phyloP scores from a whole-genome alignment of 2,113 vertebrate species.

The Limnothrissa miodon region DNA sequence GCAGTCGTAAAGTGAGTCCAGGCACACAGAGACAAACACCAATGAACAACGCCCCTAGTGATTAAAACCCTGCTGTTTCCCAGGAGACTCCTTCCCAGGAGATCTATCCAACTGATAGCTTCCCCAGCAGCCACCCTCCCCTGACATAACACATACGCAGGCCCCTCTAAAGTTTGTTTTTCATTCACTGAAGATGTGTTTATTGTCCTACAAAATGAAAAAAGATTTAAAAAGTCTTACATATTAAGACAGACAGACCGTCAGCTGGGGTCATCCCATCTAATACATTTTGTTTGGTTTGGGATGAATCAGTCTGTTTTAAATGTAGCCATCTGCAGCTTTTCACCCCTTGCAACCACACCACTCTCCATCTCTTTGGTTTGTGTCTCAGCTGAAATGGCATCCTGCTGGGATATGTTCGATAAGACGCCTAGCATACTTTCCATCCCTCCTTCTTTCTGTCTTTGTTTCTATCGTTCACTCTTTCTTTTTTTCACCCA shows the following conservation, averaged over 20 bases:
- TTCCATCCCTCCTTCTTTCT: background rate
- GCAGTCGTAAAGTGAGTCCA: slow-evolving; percentile 7
- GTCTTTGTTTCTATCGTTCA: background rate
- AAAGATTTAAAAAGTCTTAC: background rate
- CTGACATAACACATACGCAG: slow-evolving; percentile 45
- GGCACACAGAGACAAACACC: slow-evolving; percentile 47
- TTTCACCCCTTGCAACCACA: background rate
- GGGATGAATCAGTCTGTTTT: slow-evolving; percentile 7
- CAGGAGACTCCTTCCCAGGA: slow-evolving; percentile 55
- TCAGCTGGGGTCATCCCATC: background rate
- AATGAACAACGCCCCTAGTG: slow-evolving; percentile 60
- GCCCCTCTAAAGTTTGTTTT: slow-evolving; percentile 31
- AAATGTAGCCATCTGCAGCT: slow-evolving; percentile 2
- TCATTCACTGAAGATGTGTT: slow-evolving; percentile 36
- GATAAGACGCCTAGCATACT: background rate
- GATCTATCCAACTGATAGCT: slow-evolving; percentile 59
- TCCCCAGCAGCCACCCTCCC: slow-evolving; percentile 34
- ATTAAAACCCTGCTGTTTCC: slow-evolving; percentile 58
- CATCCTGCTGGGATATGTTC: slow-evolving; percentile 4
- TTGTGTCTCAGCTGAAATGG: background rate
- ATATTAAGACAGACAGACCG: background rate
- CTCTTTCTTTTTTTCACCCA: slow-evolving; percentile 14
- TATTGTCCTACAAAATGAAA: background rate
- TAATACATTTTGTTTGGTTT: background rate
- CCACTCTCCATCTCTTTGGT: background rate